Evolutionary conservation across 1,140 invertebrate species (phyloP), one percentile per base, ranked within the genome.

Genomic region (Bombus pyrosoma): DNA sequence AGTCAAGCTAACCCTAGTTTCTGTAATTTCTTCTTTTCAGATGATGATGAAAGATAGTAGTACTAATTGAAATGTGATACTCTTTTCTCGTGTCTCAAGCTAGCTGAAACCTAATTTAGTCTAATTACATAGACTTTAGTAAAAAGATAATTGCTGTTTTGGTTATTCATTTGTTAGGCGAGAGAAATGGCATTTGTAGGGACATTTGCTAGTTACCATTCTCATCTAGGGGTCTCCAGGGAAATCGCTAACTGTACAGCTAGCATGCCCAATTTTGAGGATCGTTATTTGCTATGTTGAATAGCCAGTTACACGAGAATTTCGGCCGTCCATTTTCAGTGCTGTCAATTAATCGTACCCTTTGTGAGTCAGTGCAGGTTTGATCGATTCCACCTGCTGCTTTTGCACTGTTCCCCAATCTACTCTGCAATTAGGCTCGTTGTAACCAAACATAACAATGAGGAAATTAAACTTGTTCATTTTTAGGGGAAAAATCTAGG

Each of bases 41-140:
- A 5, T 0, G 43, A 15, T 0, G 43, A 47, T 5, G 5, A 47
- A 22, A 1, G 18, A 53, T 22, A 0, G 5, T 1, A 8, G 18
- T 8, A 53, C 18, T 2, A 22, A 53, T 53, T 22, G 47, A 53
- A 53, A 22, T 3, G 5, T 22, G 47, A 53, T 53, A 22, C 0
- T 18, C 47, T 53, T 22, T 22, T 22, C 47, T 53, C 47, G 47
- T 22, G 6, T 22, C 6, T 53, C 47, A 2, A 53, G 18, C 18
- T 22, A 6, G 18, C 6, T 22, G 47, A 8, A 22, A 53, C 1
- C 18, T 53, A 22, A 53, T 22, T 22, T 22, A 22, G 18, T 22
- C 1, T 53, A 22, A 22, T 22, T 22, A 22, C 47, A 8, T 22
- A 53, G 47, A 53, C 8, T 53, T 53, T 22, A 18, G 1, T 8